Evolutionary conservation across 2,113 vertebrate genomes (phyloP), one percentile per base, ranked within the genome.

Genomic region (Nothocercus nigrocapillus): DNA sequence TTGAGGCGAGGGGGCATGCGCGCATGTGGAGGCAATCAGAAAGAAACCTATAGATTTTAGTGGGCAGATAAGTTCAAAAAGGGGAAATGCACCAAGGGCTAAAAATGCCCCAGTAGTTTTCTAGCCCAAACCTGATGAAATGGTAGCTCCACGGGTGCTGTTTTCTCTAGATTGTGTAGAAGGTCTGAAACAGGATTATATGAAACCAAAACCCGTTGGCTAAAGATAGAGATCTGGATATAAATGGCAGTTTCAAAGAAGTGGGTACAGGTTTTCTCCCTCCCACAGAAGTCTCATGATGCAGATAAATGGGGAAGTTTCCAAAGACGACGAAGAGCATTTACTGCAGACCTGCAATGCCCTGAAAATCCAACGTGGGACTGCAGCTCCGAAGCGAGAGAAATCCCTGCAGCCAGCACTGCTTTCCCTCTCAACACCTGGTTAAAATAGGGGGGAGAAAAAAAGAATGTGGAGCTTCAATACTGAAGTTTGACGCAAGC

Each of bases 401-500:
- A 67, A 94, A 62, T 79, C 80, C 38, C 83, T 61, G 77, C 93
- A 82, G 38, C 76, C 61, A 67, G 42, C 51, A 18, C 75, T 85
- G 11, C 44, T 66, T 51, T 91, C 49, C 56, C 36, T 70, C 80
- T 49, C 66, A 64, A 28, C 27, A 62, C 5, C 2, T 86, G 66
- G 81, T 93, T 96, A 73, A 86, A 88, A 97, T 44, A 80, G 79
- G 83, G 83, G 28, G 54, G 42, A 89, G 81, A 69, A 88, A 53
- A 61, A 94, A 47, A 19, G 8, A 21, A 86, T 56, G 68, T 79
- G 36, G 59, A 45, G 79, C 88, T 97, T 91, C 79, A 88, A 0
- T 85, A 73, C 58, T 94, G 53, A 94, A 92, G 38, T 81, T 72
- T 56, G 38, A 32, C 47, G 87, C 87, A 69, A 94, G 64, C 79